phyloP scores from a whole-genome alignment of 30 jellyfish, hydroid and myxozoan species.

The Pelagia noctiluca region DNA sequence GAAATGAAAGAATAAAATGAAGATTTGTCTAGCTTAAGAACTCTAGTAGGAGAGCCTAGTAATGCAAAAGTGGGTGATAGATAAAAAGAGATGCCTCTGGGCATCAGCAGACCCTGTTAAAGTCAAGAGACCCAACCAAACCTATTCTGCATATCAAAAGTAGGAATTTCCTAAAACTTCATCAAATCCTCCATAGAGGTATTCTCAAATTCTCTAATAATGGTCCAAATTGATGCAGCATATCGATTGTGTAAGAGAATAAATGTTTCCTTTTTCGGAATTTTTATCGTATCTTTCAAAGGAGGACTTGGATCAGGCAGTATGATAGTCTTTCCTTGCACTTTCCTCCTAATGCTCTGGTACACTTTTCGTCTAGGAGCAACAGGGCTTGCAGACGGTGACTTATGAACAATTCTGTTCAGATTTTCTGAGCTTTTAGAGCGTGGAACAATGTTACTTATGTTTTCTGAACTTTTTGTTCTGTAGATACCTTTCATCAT shows the following conservation, averaged over 20 bases:
- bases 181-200: slow-evolving; percentile 50
- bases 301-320: neutral
- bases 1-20: too few species aligned
- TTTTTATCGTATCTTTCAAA: slow-evolving; percentile 2
- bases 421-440: slow-evolving; percentile 90
- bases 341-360: slow-evolving; percentile 60
- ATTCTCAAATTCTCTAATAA: slow-evolving; percentile 59
- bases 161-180: slow-evolving; percentile 49
- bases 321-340: slow-evolving; percentile 17
- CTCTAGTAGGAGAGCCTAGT: too few species aligned
- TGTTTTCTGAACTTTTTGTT: slow-evolving; percentile 86
- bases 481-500: slow-evolving; percentile 57
- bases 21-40: too few species aligned
- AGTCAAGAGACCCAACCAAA: too few species aligned
- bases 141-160: too few species aligned
- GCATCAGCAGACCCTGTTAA: too few species aligned
- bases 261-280: slow-evolving; percentile 64
- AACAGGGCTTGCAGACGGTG: slow-evolving; percentile 53
- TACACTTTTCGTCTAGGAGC: slow-evolving; percentile 49
- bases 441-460: slow-evolving; percentile 69
- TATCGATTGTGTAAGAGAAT: slow-evolving; percentile 73
- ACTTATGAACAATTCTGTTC: slow-evolving; percentile 38
- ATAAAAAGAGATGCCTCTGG: too few species aligned
- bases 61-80: too few species aligned
- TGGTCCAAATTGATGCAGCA: slow-evolving; percentile 94